Evolutionary conservation across 2,797 vertebrate genomes (phyloP), one percentile per base, ranked within the genome.

Genomic region (Oreochromis grahami): DNA sequence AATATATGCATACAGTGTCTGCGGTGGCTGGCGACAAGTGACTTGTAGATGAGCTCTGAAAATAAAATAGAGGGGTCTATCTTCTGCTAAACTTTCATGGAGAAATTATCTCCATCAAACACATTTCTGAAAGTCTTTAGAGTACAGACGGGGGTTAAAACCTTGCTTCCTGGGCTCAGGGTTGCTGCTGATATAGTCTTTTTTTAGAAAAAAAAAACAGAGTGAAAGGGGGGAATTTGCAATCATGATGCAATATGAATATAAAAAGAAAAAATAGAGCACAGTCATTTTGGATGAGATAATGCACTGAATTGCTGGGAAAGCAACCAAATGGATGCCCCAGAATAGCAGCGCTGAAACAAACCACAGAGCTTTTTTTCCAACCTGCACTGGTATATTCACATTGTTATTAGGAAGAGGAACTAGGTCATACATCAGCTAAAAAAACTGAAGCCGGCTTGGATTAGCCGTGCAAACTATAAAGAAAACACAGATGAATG

Each of bases 341-440:
- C 32, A 53, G 87, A 92, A 92, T 84, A 91, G 72, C 70, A 72
- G 48, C 17, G 63, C 78, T 80, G 53, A 86, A 90, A 82, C 45
- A 89, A 84, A 53, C 83, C 81, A 63, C 56, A 80, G 10, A 72
- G 85, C 65, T 65, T 65, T 65, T 83, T 58, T 60, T 43, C 81
- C 36, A 48, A 91, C 52, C 86, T 88, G 76, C 80, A 58, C n/a
- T 1, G 9, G 43, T 45, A 41, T 50, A 36, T 83, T 86, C 58
- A 77, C 79, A 86, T 84, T 83, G 85, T 85, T 53, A 68, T 78
- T 78, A 84, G 43, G 68, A 89, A 50, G 29, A 82, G 26, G 26
- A 93, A 91, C 34, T 88, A 55, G 90, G 87, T 90, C 88, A 90
- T 63, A 78, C 68, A 81, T 68, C 19, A 21, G 19, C 45, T 34